Evolutionary conservation across 37 sponge, comb jelly and placozoan species (phyloP), one percentile per base, ranked within the genome.

Genomic region (Chondrilla cf. caribensis): DNA sequence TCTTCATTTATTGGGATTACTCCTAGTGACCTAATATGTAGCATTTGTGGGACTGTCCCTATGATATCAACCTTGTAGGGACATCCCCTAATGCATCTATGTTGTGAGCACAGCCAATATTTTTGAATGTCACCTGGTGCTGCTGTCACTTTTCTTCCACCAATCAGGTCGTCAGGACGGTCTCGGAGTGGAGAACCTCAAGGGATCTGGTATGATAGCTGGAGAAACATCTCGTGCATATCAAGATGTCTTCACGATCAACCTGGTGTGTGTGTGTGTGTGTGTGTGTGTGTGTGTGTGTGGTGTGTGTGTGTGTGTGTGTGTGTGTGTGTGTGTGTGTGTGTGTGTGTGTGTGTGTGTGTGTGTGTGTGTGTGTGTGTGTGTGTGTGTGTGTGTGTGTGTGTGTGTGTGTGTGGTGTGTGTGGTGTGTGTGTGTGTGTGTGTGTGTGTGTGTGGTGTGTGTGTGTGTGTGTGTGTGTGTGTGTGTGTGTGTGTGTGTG

Each of bases 211-310:
- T 0, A 95, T 93, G 91, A 95, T 97, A 38, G 98, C 98, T 6
- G 95, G 98, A 41, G 98, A 97, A 44, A 95, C 98, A 5, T 95
- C 96, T 42, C 89, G 82, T 41, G 98, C 98, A 11, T 97, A 95
- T 77, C 75, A 97, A 21, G 98, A 97, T 38, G 87, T 90, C 60
- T 84, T 95, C 86, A 97, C 98, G 43, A 84, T 97, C 58, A 97
- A 89, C 57, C 77, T 97, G 79, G 98, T 96, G 57, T 82, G 89
- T 78, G 29, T 58, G 76, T 67, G 68, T 60, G 64, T 60, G 64
- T 60, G 64, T 60, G 64, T 60, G 64, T 60, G 64, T 60, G 64
- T 60, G 64, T 60, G 64, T 60, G 22, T 15, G 64, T 60, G 64
- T 60, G n/a, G n/a, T n/a, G 64, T 60, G 64, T 60, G 64, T 60